Base-by-base conservation (phyloP, 2,888 invertebrate species). In the Parnassius orleans region DNA sequence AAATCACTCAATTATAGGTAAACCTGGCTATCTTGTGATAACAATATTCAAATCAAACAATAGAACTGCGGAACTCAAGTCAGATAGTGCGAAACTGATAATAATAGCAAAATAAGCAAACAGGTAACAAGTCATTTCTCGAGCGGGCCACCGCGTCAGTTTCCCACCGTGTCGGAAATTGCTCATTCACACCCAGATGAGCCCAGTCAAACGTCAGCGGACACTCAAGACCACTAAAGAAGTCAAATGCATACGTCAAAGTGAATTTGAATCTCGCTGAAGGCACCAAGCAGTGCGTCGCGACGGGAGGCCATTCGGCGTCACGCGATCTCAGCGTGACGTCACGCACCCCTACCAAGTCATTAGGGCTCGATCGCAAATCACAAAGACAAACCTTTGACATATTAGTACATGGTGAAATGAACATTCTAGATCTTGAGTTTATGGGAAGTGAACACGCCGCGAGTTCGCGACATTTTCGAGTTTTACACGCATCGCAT, bases 121-220 rank as follows among this genome's bases (percentile, higher is more conserved):
- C 63, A 56, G 19, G 55, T 56, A 57, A 51, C 55, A 50, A 63
- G 61, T 65, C 55, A 71, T 66, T 78, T 77, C 78, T 75, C 80
- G 76, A 63, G 68, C 68, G 72, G 71, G 76, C 75, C 77, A 68
- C 68, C 66, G 69, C 68, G 66, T 58, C 71, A 68, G n/a, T 75
- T 88, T 89, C 88, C 86, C 88, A 89, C 83, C 84, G 78, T 71
- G 74, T 72, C 66, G 69, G 74, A 74, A 88, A 90, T 89, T 89
- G 90, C 83, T 83, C 86, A 84, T 89, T 90, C 89, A 90, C 86
- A 86, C 86, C 77, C 77, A 70, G 78, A 55, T 79, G 80, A 68
- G 65, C 76, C 77, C 79, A 76, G 72, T 79, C 75, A 77, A 73
- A 77, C 77, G 75, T 69, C 79, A 80, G 78, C 75, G 74, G 75